Base-by-base conservation (phyloP, 2,888 invertebrate genomes). In the Diarsia mendica region DNA sequence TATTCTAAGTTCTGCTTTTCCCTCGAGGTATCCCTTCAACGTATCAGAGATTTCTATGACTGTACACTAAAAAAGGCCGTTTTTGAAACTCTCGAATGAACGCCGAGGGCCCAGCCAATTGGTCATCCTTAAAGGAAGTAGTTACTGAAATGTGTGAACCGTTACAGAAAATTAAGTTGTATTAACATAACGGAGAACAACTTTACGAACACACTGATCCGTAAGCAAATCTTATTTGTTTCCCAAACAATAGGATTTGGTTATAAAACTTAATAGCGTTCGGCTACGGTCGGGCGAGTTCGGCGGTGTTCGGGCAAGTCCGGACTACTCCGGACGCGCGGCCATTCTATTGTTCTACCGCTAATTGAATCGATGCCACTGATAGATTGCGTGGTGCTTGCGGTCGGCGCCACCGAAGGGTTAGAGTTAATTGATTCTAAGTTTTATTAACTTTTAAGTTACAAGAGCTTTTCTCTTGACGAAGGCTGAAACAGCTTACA, bases 351-450 rank as follows among this genome's bases (percentile, higher is more conserved):
- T 95, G 95, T 96, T 95, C 92, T 90, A 85, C 90, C 82, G 91
- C 94, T 95, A 96, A 96, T 96, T 96, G 94, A 95, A 95, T 95
- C 92, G 95, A 95, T 95, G 95, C 95, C 93, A 93, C 94, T 94
- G 92, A 94, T 95, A 95, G 94, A 95, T 95, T 94, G 91, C 82
- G 85, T 77, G 72, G 81, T 46, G 51, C 65, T 79, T 75, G 74
- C 23, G 80, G 64, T 70, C 58, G 71, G 61, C 67, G 69, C 75
- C 86, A 86, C 80, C 49, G 65, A 49, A 5, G 33, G 23, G 39
- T 63, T 64, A 70, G 2, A 49, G 55, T 70, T 72, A 64, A 68
- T 70, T 60, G 58, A 78, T 66, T 53, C 28, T 53, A 33, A 49
- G 11, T 53, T 70, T 51, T 28, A 49, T 65, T 10, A 44, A 20